These are phyloP conservation scores for Crax fasciolata DNA, from an alignment of 2,797 vertebrate species.

Conservation along the genomic window DNA sequence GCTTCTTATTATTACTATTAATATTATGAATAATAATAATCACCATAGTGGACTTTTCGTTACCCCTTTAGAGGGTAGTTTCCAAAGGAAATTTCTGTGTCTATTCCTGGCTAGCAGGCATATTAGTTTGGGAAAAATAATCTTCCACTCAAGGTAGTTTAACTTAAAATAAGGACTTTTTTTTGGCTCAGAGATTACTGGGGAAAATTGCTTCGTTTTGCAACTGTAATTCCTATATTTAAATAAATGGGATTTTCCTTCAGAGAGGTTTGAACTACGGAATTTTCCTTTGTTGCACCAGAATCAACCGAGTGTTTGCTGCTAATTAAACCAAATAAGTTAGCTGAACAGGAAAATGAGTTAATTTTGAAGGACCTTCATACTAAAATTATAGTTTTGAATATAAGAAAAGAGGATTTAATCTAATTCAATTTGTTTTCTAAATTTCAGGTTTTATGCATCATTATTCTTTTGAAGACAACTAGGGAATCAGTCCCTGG, in stretches of 20 bases:
- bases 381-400: not conserved
- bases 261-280: conserved; percentile 37
- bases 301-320: conserved; percentile 36
- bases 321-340: conserved; percentile 65
- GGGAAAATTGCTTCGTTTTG: conserved; percentile 61
- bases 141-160: conserved; percentile 68
- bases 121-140: conserved; percentile 48
- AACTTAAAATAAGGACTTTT: conserved; percentile 42
- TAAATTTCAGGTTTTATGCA: not conserved
- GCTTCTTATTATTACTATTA: not conserved
- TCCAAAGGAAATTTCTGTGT: conserved; percentile 66
- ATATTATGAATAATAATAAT: not conserved
- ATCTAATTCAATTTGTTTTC: not conserved
- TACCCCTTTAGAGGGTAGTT: not conserved
- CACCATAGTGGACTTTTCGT: not conserved
- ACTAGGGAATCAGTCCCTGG: not conserved
- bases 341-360: not conserved
- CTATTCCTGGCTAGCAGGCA: conserved; percentile 54
- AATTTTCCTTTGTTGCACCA: conserved; percentile 71
- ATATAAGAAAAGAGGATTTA: not conserved
- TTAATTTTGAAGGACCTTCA: conserved; percentile 25
- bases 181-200: conserved; percentile 36
- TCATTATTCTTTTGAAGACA: not conserved
- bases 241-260: conserved; percentile 71
- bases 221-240: conserved; percentile 46